Base-by-base conservation (phyloP, 2,888 invertebrate species). In the Heteropelma amictum region DNA sequence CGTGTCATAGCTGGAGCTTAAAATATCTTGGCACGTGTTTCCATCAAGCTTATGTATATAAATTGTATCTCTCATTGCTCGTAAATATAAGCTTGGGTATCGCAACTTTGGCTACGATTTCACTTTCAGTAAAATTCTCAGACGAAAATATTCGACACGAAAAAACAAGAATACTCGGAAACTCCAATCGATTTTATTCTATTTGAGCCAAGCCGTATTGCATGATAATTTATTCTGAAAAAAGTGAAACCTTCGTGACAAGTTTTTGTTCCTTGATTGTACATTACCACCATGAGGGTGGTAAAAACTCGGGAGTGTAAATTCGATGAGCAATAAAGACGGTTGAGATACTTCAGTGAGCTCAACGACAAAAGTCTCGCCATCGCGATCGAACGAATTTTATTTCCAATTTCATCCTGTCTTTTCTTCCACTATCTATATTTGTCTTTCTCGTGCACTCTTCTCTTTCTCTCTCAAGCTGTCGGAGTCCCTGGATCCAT, bases 281-380 rank as follows among this genome's bases (percentile, higher is more conserved):
- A n/a, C n/a, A n/a, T n/a, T n/a, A n/a, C n/a, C n/a, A n/a, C n/a
- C n/a, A n/a, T n/a, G n/a, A n/a, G n/a, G n/a, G n/a, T n/a, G 28
- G 40, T 1, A 17, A 14, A 23, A 42, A 61, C n/a, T n/a, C n/a
- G n/a, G n/a, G 33, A 12, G 19, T 0, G n/a, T 30, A 10, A 3
- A 26, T n/a, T 33, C 17, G 28, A 51, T n/a, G 4, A 28, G 23
- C 3, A 14, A 14, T 14, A 38, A 47, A 45, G 12, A 30, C 19
- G 21, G 54, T 54, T 35, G 19, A 30, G 30, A 19, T 30, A 60
- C 45, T 45, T 60, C 45, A 8, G 30, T 30, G n/a, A 12, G 38
- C 19, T 14, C 33, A 51, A 51, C 33, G 56, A 64, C 58, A 45
- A n/a, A n/a, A 63, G 64, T 58, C 12, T 45, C 40, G 8, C 51